Base-by-base conservation (phyloP, 2,888 invertebrate genomes). In the Drosophila dives region DNA sequence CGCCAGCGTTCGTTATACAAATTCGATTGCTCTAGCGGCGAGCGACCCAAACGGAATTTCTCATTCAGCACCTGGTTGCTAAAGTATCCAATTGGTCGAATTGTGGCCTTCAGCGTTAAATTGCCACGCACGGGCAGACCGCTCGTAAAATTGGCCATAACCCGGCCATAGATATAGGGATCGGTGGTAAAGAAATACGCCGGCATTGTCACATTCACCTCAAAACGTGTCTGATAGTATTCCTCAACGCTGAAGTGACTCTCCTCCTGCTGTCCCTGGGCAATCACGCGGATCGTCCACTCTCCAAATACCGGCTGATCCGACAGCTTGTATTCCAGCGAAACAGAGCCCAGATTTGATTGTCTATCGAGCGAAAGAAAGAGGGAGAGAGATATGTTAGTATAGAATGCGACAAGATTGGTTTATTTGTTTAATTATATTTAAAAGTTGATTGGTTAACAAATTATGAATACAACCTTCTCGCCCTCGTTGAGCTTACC, bases 121-220 rank as follows among this genome's bases (percentile, higher is more conserved):
- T 98, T 98, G 11, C 98, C 98, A 40, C 94, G 94, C 0, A 98
- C 98, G 0, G 98, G 98, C 33, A 96, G 97, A 1, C 99, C 99
- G 70, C 97, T 98, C 1, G 98, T 98, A 91, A 98, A 98, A 95
- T 99, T 99, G 0, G 99, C 98, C 95, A 97, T 96, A 3, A 99
- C 95, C 1, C 96, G 95, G 0, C 99, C 99, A 90, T 96, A 95
- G 90, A 99, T 95, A 90, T 94, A 98, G 12, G 94, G 95, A 86
- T 98, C 98, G 29, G 96, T 96, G 88, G 97, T 97, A 92, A 98
- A 97, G 94, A 99, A 97, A 93, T 98, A 98, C 0, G 98, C 97
- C 0, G 98, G 97, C 96, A 98, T 98, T 0, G 98, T 98, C 0
- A 99, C 98, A 93, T 99, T 99, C 49, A 96, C 96, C 94, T 99